A percentile compares a stretch with the other conserved stretches of the same genome.
These are phyloP conservation scores for Caenorhabditis auriculariae DNA, from an alignment of 2,888 invertebrate species.

Conservation along the genomic window DNA sequence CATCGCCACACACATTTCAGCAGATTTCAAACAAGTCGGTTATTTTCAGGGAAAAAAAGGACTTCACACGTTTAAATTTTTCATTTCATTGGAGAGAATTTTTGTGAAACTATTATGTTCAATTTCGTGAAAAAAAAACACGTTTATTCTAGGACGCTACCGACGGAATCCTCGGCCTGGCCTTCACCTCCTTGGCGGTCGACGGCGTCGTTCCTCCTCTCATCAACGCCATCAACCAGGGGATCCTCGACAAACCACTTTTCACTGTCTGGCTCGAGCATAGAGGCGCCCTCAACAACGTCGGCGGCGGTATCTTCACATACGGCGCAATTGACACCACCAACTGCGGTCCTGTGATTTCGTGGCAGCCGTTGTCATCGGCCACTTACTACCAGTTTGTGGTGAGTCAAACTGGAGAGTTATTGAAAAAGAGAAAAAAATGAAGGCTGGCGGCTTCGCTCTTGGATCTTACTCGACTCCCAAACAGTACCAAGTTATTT, in stretches of 20 bases:
- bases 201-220: conserved; percentile 37
- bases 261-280: conserved; percentile 46
- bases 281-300: conserved; percentile 31
- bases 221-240: conserved; percentile 39
- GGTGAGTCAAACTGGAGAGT: conserved; percentile 7
- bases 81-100: not conserved
- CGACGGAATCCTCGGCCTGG: conserved; percentile 45
- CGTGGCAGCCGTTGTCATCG: conserved; percentile 35
- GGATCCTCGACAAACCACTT: conserved; percentile 37
- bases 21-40: conserved; percentile 38
- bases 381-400: conserved; percentile 45
- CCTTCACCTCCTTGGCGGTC: conserved; percentile 41
- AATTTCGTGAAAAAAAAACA: not conserved
- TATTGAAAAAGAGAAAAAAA: not conserved
- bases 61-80: not conserved
- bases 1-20: conserved; percentile 45
- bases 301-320: conserved; percentile 45
- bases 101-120: not conserved
- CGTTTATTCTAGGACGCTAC: conserved; percentile 25
- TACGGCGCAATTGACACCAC: conserved; percentile 42
- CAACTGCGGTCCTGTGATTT: conserved; percentile 34
- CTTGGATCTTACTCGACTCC: conserved; percentile 19
- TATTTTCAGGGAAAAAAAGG: no score
- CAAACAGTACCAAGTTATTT: conserved; percentile 30
- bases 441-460: conserved; percentile 15